Evolutionary conservation across 2,113 vertebrate species (phyloP).

Genomic region (Odocoileus hemionus): DNA sequence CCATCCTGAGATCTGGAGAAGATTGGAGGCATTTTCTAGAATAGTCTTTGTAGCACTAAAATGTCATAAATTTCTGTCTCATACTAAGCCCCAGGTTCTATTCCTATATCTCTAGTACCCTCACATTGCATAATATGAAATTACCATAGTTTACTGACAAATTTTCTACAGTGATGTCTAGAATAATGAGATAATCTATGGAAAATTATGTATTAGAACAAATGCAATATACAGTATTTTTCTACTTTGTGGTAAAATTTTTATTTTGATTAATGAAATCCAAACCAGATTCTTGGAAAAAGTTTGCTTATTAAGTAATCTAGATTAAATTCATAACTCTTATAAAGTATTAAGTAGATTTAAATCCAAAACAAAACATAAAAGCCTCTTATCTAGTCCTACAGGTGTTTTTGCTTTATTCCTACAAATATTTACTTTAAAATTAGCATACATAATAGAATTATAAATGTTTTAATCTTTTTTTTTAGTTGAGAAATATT

Average conservation of each 20-base stretch:
- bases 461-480: background rate
- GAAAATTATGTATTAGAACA: background rate
- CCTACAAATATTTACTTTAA: conserved; percentile 11
- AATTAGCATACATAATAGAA: background rate
- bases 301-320: background rate
- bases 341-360: background rate
- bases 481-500: background rate
- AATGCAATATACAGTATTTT: background rate
- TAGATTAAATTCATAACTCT: background rate
- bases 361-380: background rate
- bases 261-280: conserved; percentile 17
- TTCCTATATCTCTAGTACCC: background rate
- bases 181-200: background rate
- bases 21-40: background rate
- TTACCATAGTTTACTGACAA: background rate
- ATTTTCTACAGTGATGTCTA: background rate
- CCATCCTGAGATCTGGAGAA: background rate
- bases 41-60: background rate
- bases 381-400: background rate
- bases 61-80: background rate
- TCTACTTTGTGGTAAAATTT: background rate
- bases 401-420: background rate
- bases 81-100: background rate
- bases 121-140: background rate
- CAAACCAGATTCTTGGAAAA: conserved; percentile 24